Evolutionary conservation across 1,140 invertebrate genomes (phyloP), one percentile per base, ranked within the genome.

Genomic region (Aphaenogaster rudis): DNA sequence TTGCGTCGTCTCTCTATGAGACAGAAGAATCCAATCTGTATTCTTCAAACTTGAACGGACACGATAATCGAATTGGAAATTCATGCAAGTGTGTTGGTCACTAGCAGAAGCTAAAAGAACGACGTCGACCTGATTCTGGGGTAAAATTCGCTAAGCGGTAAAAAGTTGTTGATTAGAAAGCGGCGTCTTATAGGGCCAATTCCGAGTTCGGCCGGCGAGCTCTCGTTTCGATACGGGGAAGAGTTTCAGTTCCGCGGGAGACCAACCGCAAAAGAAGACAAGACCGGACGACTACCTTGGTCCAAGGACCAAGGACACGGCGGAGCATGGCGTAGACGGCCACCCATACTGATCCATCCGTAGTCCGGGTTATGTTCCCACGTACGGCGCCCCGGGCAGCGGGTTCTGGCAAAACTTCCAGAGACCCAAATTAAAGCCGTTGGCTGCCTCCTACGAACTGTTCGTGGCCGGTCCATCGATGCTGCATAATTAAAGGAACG

Each of bases 401-500:
- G 90, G 91, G 74, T 88, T 93, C 91, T 91, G 92, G 88, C 91
- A 81, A 93, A 92, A 93, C 90, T 93, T 74, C 87, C 84, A 71
- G 86, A 90, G 91, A 93, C 91, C 93, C 93, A 94, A 94, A 94
- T 94, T 94, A 94, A 94, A 93, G 89, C 89, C 84, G 89, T 79
- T 91, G 81, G 90, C 91, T 91, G 86, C 92, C 91, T 92, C 92
- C 92, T 93, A 93, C 92, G 88, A 93, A 90, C 88, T 88, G 88
- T 91, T 90, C 88, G 78, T 80, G 87, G 72, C 74, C 86, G 86
- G 86, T 91, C 88, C 77, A 92, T 80, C 90, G 90, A 88, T 91
- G 91, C 90, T 94, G 93, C 93, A 94, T 94, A 93, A 94, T 94
- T 93, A 93, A 94, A 94, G 93, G 93, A 94, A 89, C 93, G 88